Conservation (phyloP, 92 coral and sea anemone species). For the Siderastrea radians region DNA sequence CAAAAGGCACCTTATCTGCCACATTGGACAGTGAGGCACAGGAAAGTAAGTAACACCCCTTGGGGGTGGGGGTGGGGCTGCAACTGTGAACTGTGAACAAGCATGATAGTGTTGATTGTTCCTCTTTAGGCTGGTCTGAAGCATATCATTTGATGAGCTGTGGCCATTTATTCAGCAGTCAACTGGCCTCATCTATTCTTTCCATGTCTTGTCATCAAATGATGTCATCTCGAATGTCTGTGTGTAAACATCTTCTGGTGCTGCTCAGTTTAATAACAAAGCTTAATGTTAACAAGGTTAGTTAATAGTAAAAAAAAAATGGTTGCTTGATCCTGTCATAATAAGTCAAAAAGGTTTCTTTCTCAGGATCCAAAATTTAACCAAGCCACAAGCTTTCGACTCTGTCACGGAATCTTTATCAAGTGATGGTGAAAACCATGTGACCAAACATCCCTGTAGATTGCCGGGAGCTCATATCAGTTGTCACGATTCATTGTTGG, state of each 20-base stretch:
- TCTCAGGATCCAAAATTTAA: no score
- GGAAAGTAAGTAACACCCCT: no score
- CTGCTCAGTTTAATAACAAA: slow-evolving; percentile 82
- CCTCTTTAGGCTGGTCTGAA: slow-evolving; percentile 49
- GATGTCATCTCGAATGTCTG: slow-evolving; percentile 73
- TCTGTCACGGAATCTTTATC: no score
- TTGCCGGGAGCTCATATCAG: no score
- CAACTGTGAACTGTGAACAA: background rate
- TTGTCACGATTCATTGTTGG: no score
- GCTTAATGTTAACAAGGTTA: slow-evolving; percentile 77
- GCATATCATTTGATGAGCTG: slow-evolving; percentile 66
- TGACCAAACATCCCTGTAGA: no score
- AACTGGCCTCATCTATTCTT: slow-evolving; percentile 67
- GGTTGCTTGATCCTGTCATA: background rate
- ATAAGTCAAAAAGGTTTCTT: no score
- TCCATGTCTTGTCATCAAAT: slow-evolving; percentile 78
- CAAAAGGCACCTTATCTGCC: no score
- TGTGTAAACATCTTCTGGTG: slow-evolving; percentile 88
- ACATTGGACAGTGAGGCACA: no score
- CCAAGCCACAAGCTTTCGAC: no score
- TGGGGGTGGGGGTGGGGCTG: no score
- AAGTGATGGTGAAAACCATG: no score
- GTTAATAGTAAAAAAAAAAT: background rate
- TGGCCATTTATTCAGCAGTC: slow-evolving; percentile 81
- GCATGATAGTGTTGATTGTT: background rate